phyloP scores from a whole-genome alignment of 1,140 invertebrate species.

The Megalonaias nervosa region DNA sequence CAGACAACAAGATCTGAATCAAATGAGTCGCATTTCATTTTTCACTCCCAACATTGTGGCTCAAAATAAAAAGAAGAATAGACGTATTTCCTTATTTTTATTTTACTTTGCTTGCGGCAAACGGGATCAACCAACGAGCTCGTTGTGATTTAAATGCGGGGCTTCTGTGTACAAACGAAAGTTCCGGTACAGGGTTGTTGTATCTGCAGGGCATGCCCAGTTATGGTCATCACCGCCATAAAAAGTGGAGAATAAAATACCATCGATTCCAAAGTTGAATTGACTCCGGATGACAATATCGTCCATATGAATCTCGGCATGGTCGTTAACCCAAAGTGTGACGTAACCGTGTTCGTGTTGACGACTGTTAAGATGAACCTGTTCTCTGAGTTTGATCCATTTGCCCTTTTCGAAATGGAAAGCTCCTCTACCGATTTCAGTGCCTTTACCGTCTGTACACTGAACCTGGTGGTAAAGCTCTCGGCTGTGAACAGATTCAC shows the following conservation, averaged over 20 bases:
- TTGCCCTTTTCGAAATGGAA: conserved; percentile 32
- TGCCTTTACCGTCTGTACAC: conserved; percentile 33
- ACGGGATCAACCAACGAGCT: conserved; percentile 10
- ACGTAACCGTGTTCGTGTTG: conserved; percentile 36
- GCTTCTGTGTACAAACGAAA: conserved; percentile 26
- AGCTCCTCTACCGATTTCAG: conserved; percentile 22
- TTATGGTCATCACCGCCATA: conserved; percentile 46
- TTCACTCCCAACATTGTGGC: no score
- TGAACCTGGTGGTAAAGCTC: conserved; percentile 34
- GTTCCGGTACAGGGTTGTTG: conserved; percentile 47
- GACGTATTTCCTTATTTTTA: no score
- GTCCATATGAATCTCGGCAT: conserved; percentile 14
- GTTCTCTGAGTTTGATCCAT: conserved; percentile 45
- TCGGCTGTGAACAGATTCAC: conserved; percentile 18
- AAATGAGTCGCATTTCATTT: no score
- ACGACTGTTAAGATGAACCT: conserved; percentile 41
- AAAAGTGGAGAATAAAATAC: conserved; percentile 61
- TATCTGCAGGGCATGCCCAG: conserved; percentile 47
- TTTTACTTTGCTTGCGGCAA: no score
- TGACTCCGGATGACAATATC: conserved; percentile 32
- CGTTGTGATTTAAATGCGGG: neutral
- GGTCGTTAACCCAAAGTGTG: conserved; percentile 39
- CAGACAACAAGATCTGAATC: no score
- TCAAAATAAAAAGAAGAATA: no score
- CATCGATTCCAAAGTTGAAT: conserved; percentile 40